These are phyloP conservation scores for Oxyteleia sp. DNA, from an alignment of 2,888 invertebrate species.

Conservation along the genomic window DNA sequence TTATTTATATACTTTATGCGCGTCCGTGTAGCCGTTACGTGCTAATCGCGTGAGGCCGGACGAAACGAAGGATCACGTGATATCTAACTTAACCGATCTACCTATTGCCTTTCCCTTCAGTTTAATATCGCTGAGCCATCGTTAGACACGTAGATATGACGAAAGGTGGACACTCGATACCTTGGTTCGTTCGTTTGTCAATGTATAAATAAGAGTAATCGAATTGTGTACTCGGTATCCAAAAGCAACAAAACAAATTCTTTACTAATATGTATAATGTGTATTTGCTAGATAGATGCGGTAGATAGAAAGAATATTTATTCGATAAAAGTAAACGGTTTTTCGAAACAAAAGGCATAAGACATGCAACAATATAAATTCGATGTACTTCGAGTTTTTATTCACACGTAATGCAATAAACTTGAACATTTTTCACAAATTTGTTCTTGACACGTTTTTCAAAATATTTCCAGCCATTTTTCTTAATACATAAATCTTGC, in stretches of 20 bases:
- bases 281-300: constrained; percentile 85
- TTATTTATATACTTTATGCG: constrained; percentile 66
- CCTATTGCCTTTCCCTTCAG: constrained; percentile 71
- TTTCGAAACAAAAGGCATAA: constrained; percentile 79
- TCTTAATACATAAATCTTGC: too few relatives aligned
- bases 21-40: constrained; percentile 52
- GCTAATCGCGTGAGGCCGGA: constrained; percentile 62
- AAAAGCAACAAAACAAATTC: constrained; percentile 75
- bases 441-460: too few relatives aligned
- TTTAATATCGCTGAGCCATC: constrained; percentile 74
- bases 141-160: constrained; percentile 73
- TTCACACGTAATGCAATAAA: constrained; percentile 57
- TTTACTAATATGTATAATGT: constrained; percentile 84
- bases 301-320: constrained; percentile 86
- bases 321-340: constrained; percentile 86
- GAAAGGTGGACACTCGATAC: constrained; percentile 73
- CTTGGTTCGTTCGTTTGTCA: constrained; percentile 78
- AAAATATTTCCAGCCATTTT: too few relatives aligned
- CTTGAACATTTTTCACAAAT: constrained; percentile 54
- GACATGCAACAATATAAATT: constrained; percentile 29
- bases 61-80: constrained; percentile 71
- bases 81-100: constrained; percentile 72
- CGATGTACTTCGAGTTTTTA: constrained; percentile 53
- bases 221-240: constrained; percentile 83
- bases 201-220: constrained; percentile 80